Evolutionary conservation across 2,113 vertebrate genomes (phyloP), one percentile per base, ranked within the genome.

Genomic region (Oryzias melastigma): DNA sequence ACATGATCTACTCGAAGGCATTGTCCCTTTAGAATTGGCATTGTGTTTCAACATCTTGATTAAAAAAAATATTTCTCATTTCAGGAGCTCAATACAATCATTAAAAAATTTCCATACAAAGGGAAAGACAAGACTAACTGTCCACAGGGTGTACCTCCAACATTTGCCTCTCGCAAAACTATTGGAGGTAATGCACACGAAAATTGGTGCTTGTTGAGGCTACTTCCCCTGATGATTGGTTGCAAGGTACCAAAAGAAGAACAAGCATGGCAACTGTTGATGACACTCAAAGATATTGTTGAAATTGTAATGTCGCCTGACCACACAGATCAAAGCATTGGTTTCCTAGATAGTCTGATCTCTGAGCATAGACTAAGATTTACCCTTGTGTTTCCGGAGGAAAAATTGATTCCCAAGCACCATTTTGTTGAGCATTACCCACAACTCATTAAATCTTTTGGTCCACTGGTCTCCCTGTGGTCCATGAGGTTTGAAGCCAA

Each of bases 231-330:
- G 58, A 72, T 73, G 51, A 60, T 65, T 58, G 67, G 75, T 19
- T 0, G 35, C 40, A 83, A 73, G 70, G 43, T 74, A 14, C 73
- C 1, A 3, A 59, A 74, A 49, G 66, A 58, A 0, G 60, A 77
- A 19, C 44, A 53, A 2, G 20, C 42, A 40, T 77, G 68, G 81
- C 45, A 72, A n/a, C 19, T 80, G 41, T 55, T 84, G 24, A 75
- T 78, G 68, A 63, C 54, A 27, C 58, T 81, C 1, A 75, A 75
- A 75, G 71, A 66, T 59, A 7, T 75, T 55, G 65, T 62, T 62
- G 52, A 61, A 14, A 3, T 57, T 4, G 19, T 41, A 5, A 55
- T 61, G 51, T 66, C 52, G 12, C 47, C 62, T 25, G 5, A 4
- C 5, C 46, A 56, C 14, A 67, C 58, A 47, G 58, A 73, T 56